phyloP scores from a whole-genome alignment of 2,888 invertebrate species.

The Oxycera nigricornis region DNA sequence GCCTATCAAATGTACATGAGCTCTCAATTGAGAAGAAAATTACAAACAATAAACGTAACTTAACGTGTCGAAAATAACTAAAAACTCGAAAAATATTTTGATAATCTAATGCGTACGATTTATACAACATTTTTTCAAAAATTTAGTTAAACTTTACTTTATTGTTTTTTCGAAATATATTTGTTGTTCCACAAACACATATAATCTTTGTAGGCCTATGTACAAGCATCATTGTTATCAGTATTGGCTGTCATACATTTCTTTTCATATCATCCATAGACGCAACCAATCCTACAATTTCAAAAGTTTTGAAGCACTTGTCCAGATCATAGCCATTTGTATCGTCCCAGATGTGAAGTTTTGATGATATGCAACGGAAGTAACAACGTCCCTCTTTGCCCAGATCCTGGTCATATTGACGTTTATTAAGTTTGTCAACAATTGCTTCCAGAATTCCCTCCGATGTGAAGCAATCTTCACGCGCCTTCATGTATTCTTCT shows the following conservation, averaged over 20 bases:
- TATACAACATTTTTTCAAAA: too few species aligned
- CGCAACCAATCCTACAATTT: not conserved
- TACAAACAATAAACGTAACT: too few species aligned
- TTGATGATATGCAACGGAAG: not conserved
- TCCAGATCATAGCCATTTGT: not conserved
- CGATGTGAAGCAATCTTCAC: not conserved
- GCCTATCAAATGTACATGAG: too few species aligned
- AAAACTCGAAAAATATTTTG: too few species aligned
- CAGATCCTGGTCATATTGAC: not conserved
- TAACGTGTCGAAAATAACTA: too few species aligned
- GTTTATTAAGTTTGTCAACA: not conserved
- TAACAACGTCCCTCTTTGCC: not conserved
- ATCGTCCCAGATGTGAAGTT: not conserved
- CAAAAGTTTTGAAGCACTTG: not conserved
- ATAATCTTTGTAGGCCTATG: not conserved
- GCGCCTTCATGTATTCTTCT: not conserved
- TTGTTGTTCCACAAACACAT: not conserved
- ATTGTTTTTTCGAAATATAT: not conserved
- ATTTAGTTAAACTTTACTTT: too few species aligned
- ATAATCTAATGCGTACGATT: too few species aligned
- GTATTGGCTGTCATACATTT: not conserved
- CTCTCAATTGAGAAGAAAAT: too few species aligned
- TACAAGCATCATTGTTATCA: not conserved
- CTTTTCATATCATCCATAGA: not conserved
- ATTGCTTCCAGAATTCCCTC: not conserved